Evolutionary conservation across 2,888 invertebrate genomes (phyloP), one percentile per base, ranked within the genome.

Genomic region (Auanema sp.): DNA sequence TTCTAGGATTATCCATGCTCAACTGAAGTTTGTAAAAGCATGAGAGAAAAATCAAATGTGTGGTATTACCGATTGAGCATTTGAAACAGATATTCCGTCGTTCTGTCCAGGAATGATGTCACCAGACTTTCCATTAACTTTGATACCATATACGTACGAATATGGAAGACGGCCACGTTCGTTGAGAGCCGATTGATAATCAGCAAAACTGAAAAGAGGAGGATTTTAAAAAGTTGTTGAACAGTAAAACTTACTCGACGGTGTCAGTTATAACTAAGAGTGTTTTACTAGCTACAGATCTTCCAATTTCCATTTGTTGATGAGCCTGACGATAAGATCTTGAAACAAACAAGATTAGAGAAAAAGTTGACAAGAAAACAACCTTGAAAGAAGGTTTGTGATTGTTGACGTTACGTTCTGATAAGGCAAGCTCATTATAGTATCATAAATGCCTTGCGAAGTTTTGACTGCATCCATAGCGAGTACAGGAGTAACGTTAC

Each of bases 311-410:
- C 40, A 69, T 64, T 25, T 66, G 59, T 25, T 53, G 53, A 16
- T 58, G 49, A 1, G 69, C 69, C 47, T 65, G 54, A 43, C 66
- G 65, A 42, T 72, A 72, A 8, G 67, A 68, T n/a, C 71, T 69
- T 43, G 44, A 66, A 63, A 52, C 8, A 8, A 12, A 57, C 5
- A 14, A 12, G 54, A 24, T 33, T 40, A 21, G 2, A 11, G 21
- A 47, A 47, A 8, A 21, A 8, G 4, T 14, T 24, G 16, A 58
- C n/a, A 24, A 25, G 21, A 6, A 49, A 42, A 24, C 41, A 18
- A 60, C 60, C 44, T 43, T 55, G 61, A 61, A 12, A 61, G 49
- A 18, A 55, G 23, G 47, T 54, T 47, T 3, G 61, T 61, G 11
- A 44, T 41, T 12, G n/a, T 55, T 2, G 55, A 18, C 6, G 10